Evolutionary conservation across 2,888 invertebrate genomes (phyloP).

Genomic region (Therioaphis trifolii): DNA sequence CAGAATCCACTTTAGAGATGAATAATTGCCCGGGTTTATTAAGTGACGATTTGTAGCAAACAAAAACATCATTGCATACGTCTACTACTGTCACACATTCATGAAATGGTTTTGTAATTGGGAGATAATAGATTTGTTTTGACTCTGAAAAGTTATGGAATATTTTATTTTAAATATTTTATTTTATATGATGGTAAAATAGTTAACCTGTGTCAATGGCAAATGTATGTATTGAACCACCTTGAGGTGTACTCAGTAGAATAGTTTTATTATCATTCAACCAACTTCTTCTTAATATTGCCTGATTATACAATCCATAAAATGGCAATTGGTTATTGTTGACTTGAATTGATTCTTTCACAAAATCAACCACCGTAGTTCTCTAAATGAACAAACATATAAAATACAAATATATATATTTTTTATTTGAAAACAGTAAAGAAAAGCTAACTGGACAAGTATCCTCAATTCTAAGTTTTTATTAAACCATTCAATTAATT

Average conservation of each 20-base stretch:
- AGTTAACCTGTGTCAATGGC: conserved; percentile 74
- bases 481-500: no score
- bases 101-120: conserved; percentile 52
- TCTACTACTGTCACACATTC: conserved; percentile 47
- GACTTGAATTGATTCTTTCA: conserved; percentile 70
- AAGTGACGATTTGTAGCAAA: conserved; percentile 56
- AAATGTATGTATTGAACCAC: conserved; percentile 74
- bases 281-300: conserved; percentile 76
- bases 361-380: conserved; percentile 71
- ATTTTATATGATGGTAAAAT: background rate
- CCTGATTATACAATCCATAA: conserved; percentile 76
- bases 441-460: no score
- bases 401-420: background rate
- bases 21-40: conserved; percentile 59
- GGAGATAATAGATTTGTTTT: conserved; percentile 49
- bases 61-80: conserved; percentile 44
- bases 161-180: background rate
- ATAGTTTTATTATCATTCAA: conserved; percentile 74
- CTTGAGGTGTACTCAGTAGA: conserved; percentile 76
- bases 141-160: conserved; percentile 21
- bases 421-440: no score
- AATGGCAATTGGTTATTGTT: conserved; percentile 71
- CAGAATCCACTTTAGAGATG: background rate
- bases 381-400: conserved; percentile 29
- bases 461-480: no score